A percentile compares a stretch with the other conserved stretches of the same genome.
Evolutionary conservation across 2,888 invertebrate species (phyloP).

Genomic region (Drosophila borborema): DNA sequence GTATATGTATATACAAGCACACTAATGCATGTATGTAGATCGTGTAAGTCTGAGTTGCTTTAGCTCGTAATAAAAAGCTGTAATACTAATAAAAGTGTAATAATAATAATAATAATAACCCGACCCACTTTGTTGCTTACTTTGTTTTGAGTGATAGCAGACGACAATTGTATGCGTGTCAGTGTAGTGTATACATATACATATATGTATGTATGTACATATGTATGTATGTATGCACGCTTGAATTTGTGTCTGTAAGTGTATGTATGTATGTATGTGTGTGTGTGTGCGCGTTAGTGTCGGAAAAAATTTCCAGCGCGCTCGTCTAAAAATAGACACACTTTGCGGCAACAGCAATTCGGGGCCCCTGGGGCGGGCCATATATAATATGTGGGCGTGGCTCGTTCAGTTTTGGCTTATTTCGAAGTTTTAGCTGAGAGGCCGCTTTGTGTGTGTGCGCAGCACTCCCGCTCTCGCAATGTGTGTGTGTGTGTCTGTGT

Average conservation of each 20-base stretch:
- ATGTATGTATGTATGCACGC: too few species aligned
- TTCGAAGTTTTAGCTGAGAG: slow-evolving; percentile 50
- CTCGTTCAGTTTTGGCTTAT: slow-evolving; percentile 57
- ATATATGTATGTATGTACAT: too few species aligned
- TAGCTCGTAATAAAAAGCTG: slow-evolving; percentile 4
- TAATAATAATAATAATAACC: slow-evolving; percentile 29
- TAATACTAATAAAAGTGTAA: slow-evolving; percentile 29
- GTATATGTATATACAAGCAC: neutral
- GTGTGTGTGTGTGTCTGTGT: slow-evolving; percentile 24
- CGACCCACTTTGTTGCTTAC: slow-evolving; percentile 49
- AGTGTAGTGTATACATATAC: neutral
- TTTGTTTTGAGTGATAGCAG: slow-evolving; percentile 74
- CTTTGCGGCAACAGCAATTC: slow-evolving; percentile 66
- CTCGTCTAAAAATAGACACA: slow-evolving; percentile 73
- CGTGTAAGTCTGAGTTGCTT: neutral
- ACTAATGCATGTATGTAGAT: neutral
- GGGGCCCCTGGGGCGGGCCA: slow-evolving; percentile 52
- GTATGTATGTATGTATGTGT: slow-evolving; percentile 8
- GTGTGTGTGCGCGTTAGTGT: slow-evolving; percentile 29
- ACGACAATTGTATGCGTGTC: slow-evolving; percentile 34
- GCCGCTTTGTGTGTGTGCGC: slow-evolving; percentile 10
- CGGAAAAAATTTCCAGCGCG: slow-evolving; percentile 77
- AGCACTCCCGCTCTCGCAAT: slow-evolving; percentile 38
- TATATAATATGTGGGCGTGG: slow-evolving; percentile 61
- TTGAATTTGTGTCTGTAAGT: too few species aligned